These are phyloP conservation scores for Conistra vaccinii DNA, from an alignment of 2,888 invertebrate genomes.

Conservation along the genomic window DNA sequence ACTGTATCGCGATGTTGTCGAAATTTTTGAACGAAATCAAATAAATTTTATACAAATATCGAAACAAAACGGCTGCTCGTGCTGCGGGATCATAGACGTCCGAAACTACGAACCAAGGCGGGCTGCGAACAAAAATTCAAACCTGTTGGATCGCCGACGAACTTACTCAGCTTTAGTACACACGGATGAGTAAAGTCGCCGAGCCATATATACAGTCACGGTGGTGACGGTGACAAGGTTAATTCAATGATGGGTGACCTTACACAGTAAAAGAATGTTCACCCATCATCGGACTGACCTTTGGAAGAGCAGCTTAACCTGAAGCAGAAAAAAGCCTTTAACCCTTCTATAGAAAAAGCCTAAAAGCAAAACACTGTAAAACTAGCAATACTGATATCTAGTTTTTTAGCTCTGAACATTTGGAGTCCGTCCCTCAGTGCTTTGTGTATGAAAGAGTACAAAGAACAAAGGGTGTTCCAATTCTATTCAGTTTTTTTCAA, in stretches of 20 bases:
- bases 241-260: neutral
- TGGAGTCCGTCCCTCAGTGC: constrained; percentile 17
- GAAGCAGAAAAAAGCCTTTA: neutral
- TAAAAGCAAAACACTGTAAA: neutral
- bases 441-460: constrained; percentile 32
- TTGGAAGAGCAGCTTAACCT: neutral
- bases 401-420: constrained; percentile 28
- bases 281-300: no score
- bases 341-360: neutral
- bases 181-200: no score
- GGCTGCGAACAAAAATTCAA: no score
- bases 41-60: no score
- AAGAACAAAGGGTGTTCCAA: constrained; percentile 52
- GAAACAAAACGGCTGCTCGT: no score
- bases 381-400: neutral
- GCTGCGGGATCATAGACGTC: no score
- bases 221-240: neutral
- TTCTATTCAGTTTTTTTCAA: constrained; percentile 38
- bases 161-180: no score
- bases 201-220: no score
- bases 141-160: no score
- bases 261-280: neutral
- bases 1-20: no score
- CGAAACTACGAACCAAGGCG: no score
- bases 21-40: no score